Conservation (phyloP, 2,113 vertebrate genomes). For the Cyprinodon brontotheroides region DNA sequence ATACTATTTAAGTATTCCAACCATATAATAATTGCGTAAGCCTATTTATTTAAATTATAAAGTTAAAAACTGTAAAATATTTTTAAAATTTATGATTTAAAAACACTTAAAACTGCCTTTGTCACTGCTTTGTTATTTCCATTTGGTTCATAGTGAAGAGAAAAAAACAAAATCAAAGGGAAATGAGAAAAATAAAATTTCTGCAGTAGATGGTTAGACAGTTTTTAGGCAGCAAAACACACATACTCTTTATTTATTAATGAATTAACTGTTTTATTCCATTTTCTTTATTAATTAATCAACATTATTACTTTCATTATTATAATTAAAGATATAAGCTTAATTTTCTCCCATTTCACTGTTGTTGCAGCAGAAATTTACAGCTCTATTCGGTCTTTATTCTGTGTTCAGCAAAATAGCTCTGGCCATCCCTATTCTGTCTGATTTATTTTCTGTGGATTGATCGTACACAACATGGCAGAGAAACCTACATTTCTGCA, state of each 20-base stretch:
- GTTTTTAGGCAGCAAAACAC: neutral
- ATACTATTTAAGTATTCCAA: too few relatives aligned
- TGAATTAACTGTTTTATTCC: neutral
- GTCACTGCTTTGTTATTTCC: too few relatives aligned
- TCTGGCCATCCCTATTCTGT: constrained; percentile 38
- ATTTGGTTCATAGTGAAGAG: too few relatives aligned
- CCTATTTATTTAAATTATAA: too few relatives aligned
- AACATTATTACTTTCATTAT: too few relatives aligned
- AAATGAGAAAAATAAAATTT: neutral
- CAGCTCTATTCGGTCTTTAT: constrained; percentile 13
- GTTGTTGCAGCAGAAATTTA: neutral
- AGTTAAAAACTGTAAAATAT: neutral
- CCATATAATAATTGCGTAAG: too few relatives aligned
- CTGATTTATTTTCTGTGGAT: constrained; percentile 21
- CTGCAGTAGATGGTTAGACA: neutral
- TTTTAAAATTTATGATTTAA: neutral
- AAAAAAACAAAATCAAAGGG: neutral
- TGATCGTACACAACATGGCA: constrained; percentile 26
- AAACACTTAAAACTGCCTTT: too few relatives aligned
- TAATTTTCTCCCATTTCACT: neutral
- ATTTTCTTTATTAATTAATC: neutral
- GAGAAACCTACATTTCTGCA: constrained; percentile 37
- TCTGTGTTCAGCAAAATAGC: constrained; percentile 3
- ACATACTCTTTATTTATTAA: neutral
- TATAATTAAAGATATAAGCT: too few relatives aligned